Base-by-base conservation (phyloP, 1,140 invertebrate genomes). In the Eufriesea mexicana region DNA sequence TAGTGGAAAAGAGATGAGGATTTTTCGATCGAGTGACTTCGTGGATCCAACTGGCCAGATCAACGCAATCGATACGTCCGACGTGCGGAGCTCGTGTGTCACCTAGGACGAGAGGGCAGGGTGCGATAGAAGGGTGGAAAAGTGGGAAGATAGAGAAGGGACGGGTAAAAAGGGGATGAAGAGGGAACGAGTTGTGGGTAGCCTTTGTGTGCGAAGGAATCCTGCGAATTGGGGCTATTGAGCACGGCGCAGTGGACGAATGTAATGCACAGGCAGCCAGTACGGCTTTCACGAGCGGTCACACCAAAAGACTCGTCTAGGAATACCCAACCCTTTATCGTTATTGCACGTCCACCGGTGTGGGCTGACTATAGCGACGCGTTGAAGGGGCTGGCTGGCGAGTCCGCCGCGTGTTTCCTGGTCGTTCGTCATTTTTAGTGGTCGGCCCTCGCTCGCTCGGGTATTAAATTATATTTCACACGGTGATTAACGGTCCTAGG, bases 381-480 rank as follows among this genome's bases (percentile, higher is more conserved):
- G 55, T 45, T 64, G 62, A 20, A 80, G 68, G 74, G 67, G 67
- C 68, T 83, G 64, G 74, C 54, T 68, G 74, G 62, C 68, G 59
- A 84, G 74, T 79, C 85, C 79, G 70, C 86, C 86, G 86, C 86
- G 55, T 88, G 86, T 87, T 88, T 88, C 83, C 86, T 71, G 86
- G 71, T 54, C 83, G 86, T 88, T 85, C 86, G 83, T 88, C 86
- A 88, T 88, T 88, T 88, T 88, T 87, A 88, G 86, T 82, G 86
- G 83, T 83, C 61, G 86, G 55, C 55, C 78, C 78, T 85, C 74
- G 86, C 78, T 84, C 80, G 83, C 49, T 77, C 74, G 79, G 67
- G 79, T 89, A 90, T 90, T 90, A 89, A 90, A 90, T 90, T 90
- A 90, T 90, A 90, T 89, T 89, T 89, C 89, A 89, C 77, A 62